A percentile compares a stretch with the other conserved stretches of the same genome.
These are phyloP conservation scores for Apamea anceps DNA, from an alignment of 2,888 invertebrate genomes.

Conservation along the genomic window DNA sequence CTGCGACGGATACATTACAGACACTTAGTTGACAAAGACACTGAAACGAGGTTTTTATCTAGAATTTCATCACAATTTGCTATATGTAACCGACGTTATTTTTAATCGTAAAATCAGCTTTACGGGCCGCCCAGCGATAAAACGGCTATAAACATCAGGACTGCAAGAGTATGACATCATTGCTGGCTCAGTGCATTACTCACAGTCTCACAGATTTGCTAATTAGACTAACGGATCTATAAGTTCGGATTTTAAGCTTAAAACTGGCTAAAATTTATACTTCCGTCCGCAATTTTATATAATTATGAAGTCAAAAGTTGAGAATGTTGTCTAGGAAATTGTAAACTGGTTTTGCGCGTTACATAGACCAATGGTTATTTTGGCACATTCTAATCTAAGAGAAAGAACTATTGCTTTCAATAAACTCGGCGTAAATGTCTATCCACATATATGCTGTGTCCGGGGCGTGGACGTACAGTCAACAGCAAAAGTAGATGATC, in stretches of 20 bases:
- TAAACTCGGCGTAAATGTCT: background rate
- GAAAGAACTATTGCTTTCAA: background rate
- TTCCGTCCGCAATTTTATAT: slow-evolving; percentile 14
- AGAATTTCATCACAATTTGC: background rate
- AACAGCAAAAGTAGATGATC: too few relatives aligned
- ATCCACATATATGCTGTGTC: too few relatives aligned
- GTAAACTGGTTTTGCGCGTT: background rate
- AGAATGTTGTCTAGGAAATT: slow-evolving; percentile 10
- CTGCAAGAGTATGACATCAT: slow-evolving; percentile 49
- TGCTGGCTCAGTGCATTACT: slow-evolving; percentile 25
- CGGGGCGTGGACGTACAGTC: too few relatives aligned
- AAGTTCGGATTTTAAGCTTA: background rate
- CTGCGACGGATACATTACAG: too few relatives aligned
- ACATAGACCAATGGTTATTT: background rate
- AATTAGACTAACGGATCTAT: slow-evolving; percentile 25
- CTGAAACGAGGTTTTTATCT: background rate
- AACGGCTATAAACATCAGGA: slow-evolving; percentile 39
- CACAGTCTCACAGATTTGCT: slow-evolving; percentile 34
- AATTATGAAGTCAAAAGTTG: slow-evolving; percentile 6
- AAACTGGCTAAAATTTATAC: slow-evolving; percentile 20
- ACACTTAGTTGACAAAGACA: background rate
- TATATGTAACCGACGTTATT: slow-evolving; percentile 14
- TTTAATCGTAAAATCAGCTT: slow-evolving; percentile 30
- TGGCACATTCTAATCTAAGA: background rate
- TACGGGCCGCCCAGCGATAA: slow-evolving; percentile 28